A percentile compares a stretch with the other conserved stretches of the same genome.
These are phyloP conservation scores for Paragorgia papillata DNA, from an alignment of 92 coral and sea anemone genomes.

Conservation along the genomic window DNA sequence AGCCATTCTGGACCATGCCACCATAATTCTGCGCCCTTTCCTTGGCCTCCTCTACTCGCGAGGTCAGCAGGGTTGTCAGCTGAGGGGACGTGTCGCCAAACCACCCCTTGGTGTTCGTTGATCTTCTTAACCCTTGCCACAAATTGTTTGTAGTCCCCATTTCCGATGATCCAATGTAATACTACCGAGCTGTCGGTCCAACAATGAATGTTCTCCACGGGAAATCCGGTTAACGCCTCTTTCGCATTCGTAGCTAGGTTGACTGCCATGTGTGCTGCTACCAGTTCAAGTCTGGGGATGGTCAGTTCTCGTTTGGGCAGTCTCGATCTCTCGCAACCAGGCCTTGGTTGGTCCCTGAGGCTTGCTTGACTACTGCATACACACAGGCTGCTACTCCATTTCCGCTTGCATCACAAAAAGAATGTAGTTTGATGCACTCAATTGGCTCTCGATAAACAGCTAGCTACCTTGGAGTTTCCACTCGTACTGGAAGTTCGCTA, in stretches of 20 bases:
- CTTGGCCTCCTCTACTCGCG: conserved; percentile 8
- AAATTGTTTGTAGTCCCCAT: too few species aligned
- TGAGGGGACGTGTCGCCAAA: too few species aligned
- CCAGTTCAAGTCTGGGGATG: conserved; percentile 28
- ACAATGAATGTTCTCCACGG: conserved; percentile 10
- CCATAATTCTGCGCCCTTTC: neutral
- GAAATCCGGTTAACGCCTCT: too few species aligned
- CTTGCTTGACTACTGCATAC: conserved; percentile 29
- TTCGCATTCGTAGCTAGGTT: too few species aligned
- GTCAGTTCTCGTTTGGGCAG: conserved; percentile 22
- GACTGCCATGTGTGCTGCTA: too few species aligned
- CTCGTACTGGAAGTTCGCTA: neutral
- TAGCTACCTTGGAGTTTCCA: conserved; percentile 12
- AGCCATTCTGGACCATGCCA: conserved; percentile 18
- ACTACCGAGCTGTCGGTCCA: conserved; percentile 19
- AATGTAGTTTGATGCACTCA: conserved; percentile 1
- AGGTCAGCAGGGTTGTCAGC: too few species aligned
- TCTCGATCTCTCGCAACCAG: conserved; percentile 25
- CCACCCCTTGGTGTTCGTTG: neutral
- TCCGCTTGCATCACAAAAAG: conserved; percentile 28
- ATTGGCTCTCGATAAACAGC: conserved; percentile 15
- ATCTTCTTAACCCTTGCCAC: conserved; percentile 20
- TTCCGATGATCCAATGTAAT: neutral
- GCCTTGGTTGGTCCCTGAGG: conserved; percentile 18
- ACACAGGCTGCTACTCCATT: conserved; percentile 30